A percentile compares a stretch with the other conserved stretches of the same genome.
phyloP scores from a whole-genome alignment of 2,113 vertebrate genomes.

The Silurus asotus region DNA sequence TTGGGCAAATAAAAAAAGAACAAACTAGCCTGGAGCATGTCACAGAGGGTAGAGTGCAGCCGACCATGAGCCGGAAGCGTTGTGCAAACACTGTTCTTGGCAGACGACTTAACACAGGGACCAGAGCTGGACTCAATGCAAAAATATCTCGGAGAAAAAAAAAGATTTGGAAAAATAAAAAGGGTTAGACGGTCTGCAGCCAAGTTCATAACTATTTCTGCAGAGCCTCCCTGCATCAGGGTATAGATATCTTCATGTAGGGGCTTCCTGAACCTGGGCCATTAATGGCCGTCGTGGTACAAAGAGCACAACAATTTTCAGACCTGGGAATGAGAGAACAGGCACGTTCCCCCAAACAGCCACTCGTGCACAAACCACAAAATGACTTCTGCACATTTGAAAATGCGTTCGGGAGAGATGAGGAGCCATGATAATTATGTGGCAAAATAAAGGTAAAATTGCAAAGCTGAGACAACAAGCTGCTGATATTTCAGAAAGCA shows the following conservation, averaged over 20 bases:
- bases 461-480: slow-evolving; percentile 25
- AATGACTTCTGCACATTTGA: slow-evolving; percentile 30
- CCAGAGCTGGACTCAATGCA: slow-evolving; percentile 42
- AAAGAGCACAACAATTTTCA: slow-evolving; percentile 37
- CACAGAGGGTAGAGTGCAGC: slow-evolving; percentile 31
- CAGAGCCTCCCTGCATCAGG: slow-evolving; percentile 11
- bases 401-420: slow-evolving; percentile 23
- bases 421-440: slow-evolving; percentile 31
- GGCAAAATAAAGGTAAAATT: slow-evolving; percentile 26
- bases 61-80: slow-evolving; percentile 40
- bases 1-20: slow-evolving; percentile 44
- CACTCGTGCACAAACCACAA: slow-evolving; percentile 17
- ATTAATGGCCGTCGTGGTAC: slow-evolving; percentile 39
- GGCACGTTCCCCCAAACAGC: slow-evolving; percentile 15
- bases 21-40: slow-evolving; percentile 48
- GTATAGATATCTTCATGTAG: slow-evolving; percentile 42
- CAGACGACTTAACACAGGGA: slow-evolving; percentile 36
- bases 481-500: slow-evolving; percentile 22
- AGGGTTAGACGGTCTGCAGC: slow-evolving; percentile 12
- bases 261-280: neutral
- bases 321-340: slow-evolving; percentile 25
- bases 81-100: slow-evolving; percentile 47
- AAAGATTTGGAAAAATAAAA: neutral
- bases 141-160: slow-evolving; percentile 42
- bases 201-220: slow-evolving; percentile 20